Conservation (phyloP, 2,797 vertebrate genomes). For the Gallinago nigripennis region DNA sequence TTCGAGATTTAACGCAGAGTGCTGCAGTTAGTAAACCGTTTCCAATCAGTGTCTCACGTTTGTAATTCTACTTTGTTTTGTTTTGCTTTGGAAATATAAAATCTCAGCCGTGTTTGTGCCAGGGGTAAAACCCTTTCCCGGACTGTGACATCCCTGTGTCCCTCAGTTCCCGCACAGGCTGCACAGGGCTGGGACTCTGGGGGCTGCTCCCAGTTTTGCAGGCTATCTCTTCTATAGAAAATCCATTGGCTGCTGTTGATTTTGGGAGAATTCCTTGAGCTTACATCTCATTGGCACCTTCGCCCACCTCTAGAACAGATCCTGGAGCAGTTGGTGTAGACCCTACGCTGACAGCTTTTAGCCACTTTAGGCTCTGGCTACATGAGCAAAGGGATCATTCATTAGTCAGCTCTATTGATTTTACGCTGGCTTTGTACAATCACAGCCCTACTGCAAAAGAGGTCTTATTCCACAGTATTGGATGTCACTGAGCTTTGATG, state of each 20-base stretch:
- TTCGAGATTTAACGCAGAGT: background rate
- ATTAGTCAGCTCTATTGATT: slow-evolving; percentile 48
- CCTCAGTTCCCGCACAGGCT: background rate
- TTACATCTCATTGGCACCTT: background rate
- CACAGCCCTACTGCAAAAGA: background rate
- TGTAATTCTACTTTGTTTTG: background rate
- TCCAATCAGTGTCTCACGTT: background rate
- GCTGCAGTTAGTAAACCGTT: background rate
- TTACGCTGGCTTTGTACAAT: background rate
- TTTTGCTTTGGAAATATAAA: background rate
- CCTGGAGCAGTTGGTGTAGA: background rate
- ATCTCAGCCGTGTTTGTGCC: background rate
- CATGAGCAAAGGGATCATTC: slow-evolving; percentile 2
- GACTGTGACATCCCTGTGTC: background rate
- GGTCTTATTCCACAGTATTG: background rate
- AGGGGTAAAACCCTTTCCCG: background rate
- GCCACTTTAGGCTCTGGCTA: background rate
- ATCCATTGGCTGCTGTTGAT: background rate
- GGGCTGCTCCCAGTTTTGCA: rapidly evolving
- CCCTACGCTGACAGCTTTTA: background rate
- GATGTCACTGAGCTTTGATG: slow-evolving; percentile 17
- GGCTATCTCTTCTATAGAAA: background rate
- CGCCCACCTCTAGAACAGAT: background rate
- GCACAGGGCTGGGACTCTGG: background rate
- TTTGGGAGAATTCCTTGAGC: background rate